Evolutionary conservation across 2,888 invertebrate species (phyloP).

Genomic region (Drosophila stalkeri): DNA sequence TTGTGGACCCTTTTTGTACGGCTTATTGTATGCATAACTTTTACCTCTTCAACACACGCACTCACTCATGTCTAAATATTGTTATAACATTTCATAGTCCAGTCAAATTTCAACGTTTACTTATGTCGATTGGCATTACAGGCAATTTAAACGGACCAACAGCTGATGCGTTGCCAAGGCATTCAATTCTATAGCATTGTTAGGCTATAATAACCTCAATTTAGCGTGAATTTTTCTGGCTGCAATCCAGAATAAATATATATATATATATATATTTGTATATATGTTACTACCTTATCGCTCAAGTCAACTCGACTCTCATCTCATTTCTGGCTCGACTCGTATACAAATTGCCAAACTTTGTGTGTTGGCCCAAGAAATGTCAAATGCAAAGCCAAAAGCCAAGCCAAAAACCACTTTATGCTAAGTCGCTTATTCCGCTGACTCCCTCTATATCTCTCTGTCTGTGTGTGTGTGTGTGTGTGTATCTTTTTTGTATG

Average conservation of each 20-base stretch:
- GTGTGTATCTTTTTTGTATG: background rate
- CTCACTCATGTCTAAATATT: background rate
- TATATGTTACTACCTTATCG: constrained; percentile 25
- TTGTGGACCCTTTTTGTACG: constrained; percentile 6
- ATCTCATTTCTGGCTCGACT: constrained; percentile 30
- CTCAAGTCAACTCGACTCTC: constrained; percentile 14
- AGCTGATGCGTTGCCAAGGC: constrained; percentile 12
- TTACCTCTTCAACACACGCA: no score
- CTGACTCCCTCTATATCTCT: constrained; percentile 21
- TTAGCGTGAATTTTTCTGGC: constrained; percentile 43
- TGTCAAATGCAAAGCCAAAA: constrained; percentile 67
- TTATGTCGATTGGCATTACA: constrained; percentile 8
- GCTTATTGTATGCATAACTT: constrained; percentile 4
- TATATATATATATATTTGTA: background rate
- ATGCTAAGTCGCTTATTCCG: constrained; percentile 66
- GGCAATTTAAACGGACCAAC: constrained; percentile 10
- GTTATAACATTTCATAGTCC: constrained; percentile 1
- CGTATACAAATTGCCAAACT: constrained; percentile 56
- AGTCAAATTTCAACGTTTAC: constrained; percentile 2
- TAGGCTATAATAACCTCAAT: constrained; percentile 36
- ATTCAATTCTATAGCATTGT: background rate
- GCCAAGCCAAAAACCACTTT: constrained; percentile 65
- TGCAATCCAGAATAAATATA: constrained; percentile 12
- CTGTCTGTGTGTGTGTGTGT: constrained; percentile 11
- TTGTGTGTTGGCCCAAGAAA: constrained; percentile 65